Percentiles rank a stretch among this genome's conserved stretches.
Conservation (phyloP, 2,888 invertebrate genomes). For the Phymatocera aterrima region DNA sequence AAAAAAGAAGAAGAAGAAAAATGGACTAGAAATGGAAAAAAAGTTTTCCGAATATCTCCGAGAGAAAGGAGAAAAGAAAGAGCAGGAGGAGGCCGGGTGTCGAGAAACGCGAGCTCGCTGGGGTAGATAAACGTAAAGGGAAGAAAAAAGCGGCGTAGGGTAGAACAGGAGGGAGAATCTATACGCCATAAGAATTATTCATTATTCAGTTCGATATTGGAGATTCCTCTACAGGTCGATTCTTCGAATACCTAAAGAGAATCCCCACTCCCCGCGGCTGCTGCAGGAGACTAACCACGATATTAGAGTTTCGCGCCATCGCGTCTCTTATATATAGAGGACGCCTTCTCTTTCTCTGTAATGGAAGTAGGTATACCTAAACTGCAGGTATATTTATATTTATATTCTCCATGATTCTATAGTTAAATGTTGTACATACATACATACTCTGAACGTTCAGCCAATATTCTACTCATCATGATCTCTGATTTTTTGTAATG, state of each 20-base stretch:
- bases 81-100: neutral
- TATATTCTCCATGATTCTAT: no score
- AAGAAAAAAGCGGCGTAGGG: neutral
- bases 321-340: no score
- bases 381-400: neutral
- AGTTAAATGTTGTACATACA: no score
- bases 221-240: conserved; percentile 43
- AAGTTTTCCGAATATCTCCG: neutral
- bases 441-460: no score
- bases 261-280: no score
- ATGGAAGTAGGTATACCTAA: neutral
- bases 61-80: neutral
- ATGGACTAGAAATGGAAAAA: neutral
- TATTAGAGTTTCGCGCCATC: conserved; percentile 19
- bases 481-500: no score
- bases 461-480: no score
- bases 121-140: neutral
- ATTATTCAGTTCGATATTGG: conserved; percentile 43
- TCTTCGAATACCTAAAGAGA: conserved; percentile 25
- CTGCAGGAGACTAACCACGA: neutral
- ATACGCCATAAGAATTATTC: conserved; percentile 44
- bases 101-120: neutral
- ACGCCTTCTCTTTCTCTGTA: neutral
- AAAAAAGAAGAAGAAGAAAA: neutral
- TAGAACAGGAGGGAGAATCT: neutral